Conservation (phyloP, 1,140 invertebrate species). For the Mya arenaria region DNA sequence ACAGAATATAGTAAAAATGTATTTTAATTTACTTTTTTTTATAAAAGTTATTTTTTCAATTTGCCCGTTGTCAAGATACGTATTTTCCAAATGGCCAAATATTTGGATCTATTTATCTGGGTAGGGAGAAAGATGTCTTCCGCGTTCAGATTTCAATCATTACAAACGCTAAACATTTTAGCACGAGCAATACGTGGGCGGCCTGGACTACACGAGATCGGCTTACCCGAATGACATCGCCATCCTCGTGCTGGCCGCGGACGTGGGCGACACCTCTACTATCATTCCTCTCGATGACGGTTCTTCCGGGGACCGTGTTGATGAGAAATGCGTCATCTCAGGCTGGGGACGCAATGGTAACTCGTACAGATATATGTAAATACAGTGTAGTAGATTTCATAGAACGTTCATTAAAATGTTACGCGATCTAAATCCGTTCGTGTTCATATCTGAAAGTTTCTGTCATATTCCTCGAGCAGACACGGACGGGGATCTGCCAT, state of each 20-base stretch:
- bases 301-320: background rate
- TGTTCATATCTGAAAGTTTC: too few relatives aligned
- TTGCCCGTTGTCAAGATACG: too few relatives aligned
- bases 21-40: too few relatives aligned
- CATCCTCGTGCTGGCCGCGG: background rate
- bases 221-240: constrained; percentile 42
- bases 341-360: constrained; percentile 36
- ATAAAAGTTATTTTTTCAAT: too few relatives aligned
- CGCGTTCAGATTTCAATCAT: too few relatives aligned
- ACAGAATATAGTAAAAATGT: too few relatives aligned
- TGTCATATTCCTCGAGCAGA: background rate
- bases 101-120: too few relatives aligned
- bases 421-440: background rate
- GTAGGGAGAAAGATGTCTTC: too few relatives aligned
- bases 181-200: background rate
- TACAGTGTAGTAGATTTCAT: too few relatives aligned
- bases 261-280: background rate
- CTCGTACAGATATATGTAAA: too few relatives aligned
- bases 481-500: background rate
- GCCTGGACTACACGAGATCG: background rate
- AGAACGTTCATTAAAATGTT: background rate
- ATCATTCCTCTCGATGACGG: constrained; percentile 10
- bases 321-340: constrained; percentile 14
- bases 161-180: too few relatives aligned
- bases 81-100: too few relatives aligned